Conservation (phyloP, 2,888 invertebrate genomes). For the Zelleria hepariella region DNA sequence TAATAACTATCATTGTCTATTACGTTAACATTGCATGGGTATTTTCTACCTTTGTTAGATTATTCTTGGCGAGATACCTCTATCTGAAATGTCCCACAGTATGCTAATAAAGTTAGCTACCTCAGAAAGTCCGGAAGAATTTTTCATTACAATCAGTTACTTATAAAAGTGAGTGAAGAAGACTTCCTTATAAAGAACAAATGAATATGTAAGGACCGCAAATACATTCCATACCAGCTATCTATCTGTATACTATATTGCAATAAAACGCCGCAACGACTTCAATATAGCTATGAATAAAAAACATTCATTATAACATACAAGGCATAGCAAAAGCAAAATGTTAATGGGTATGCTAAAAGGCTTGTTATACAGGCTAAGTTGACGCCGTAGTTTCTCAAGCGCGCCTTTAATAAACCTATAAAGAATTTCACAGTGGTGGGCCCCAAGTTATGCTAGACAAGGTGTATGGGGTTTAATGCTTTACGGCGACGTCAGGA, state of each 20-base stretch:
- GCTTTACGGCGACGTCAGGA: constrained; percentile 11
- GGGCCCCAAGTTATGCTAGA: not conserved
- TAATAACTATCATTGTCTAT: not conserved
- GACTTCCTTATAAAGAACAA: not conserved
- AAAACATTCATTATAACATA: not conserved
- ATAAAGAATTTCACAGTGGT: not conserved
- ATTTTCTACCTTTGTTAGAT: no score
- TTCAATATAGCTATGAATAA: not conserved
- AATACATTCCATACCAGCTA: not conserved
- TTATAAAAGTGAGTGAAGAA: not conserved
- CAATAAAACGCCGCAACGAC: not conserved
- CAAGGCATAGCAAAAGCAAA: not conserved
- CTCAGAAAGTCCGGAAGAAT: no score
- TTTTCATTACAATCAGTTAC: no score
- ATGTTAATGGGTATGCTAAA: not conserved
- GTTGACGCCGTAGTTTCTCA: not conserved
- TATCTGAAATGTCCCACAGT: no score
- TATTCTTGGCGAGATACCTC: no score
- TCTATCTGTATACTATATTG: not conserved
- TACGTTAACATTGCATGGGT: no score
- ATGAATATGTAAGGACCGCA: not conserved
- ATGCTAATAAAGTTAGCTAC: no score
- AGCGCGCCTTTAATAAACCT: not conserved
- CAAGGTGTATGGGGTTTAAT: constrained; percentile 8
- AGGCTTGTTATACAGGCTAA: not conserved